Conservation (phyloP, 2,888 invertebrate species). For the Eurois occulta region DNA sequence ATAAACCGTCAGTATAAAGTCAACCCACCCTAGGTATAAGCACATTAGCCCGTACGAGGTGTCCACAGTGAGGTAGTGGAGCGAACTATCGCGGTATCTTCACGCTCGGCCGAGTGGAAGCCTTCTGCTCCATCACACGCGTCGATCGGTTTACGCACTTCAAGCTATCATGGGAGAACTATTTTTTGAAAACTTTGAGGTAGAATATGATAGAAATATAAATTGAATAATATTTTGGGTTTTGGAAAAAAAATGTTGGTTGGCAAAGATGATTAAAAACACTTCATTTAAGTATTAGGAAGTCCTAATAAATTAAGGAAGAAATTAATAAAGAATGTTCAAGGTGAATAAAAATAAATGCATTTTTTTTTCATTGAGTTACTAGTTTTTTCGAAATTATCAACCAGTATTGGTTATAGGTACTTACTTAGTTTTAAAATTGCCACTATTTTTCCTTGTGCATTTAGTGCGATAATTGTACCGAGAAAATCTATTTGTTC, state of each 20-base stretch:
- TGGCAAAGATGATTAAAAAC: neutral
- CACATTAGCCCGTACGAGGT: slow-evolving; percentile 56
- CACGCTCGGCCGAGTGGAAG: slow-evolving; percentile 85
- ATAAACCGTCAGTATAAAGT: slow-evolving; percentile 32
- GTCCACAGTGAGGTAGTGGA: slow-evolving; percentile 83
- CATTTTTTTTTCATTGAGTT: neutral
- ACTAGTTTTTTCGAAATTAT: neutral
- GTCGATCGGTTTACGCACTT: slow-evolving; percentile 74
- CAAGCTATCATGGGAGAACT: slow-evolving; percentile 34
- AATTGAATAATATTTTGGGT: neutral
- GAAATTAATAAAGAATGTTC: too few relatives aligned
- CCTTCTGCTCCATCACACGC: slow-evolving; percentile 85
- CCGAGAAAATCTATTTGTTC: neutral
- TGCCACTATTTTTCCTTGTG: neutral
- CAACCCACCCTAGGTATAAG: slow-evolving; percentile 45
- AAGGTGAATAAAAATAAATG: neutral
- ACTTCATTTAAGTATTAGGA: neutral
- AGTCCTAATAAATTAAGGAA: too few relatives aligned
- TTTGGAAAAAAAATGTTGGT: neutral
- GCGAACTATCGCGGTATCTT: slow-evolving; percentile 89
- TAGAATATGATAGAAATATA: neutral
- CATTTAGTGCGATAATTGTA: neutral
- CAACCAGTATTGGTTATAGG: neutral
- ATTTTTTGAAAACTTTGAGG: slow-evolving; percentile 35
- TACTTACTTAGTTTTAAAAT: neutral